Evolutionary conservation across 2,888 invertebrate species (phyloP).

Genomic region (Nomada goodeniana): DNA sequence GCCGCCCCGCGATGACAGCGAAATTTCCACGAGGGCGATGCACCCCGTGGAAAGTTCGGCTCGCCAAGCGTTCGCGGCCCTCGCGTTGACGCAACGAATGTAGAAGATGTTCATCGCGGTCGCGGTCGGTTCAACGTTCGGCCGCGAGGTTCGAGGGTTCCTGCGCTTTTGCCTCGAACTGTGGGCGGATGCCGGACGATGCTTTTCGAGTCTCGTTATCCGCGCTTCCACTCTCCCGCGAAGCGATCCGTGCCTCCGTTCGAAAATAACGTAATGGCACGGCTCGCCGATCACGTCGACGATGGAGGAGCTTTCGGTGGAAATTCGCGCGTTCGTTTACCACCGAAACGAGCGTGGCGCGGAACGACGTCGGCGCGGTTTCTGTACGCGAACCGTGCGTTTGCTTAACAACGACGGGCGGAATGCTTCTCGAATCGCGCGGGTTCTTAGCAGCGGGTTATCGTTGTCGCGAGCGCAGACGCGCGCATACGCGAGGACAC

Average conservation of each 20-base stretch:
- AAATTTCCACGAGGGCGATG: conserved; percentile 5
- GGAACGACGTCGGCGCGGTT: no score
- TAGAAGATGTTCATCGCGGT: conserved; percentile 24
- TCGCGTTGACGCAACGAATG: conserved; percentile 14
- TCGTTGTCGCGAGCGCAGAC: no score
- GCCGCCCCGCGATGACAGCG: no score
- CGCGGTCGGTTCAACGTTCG: conserved; percentile 7
- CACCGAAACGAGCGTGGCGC: no score
- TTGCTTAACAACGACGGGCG: neutral
- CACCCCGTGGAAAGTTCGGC: conserved; percentile 5
- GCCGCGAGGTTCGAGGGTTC: conserved; percentile 14
- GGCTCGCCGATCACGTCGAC: conserved; percentile 59
- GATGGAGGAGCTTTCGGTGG: conserved; percentile 1
- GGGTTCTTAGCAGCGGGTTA: no score
- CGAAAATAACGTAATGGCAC: conserved; percentile 62
- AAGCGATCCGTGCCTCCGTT: conserved; percentile 64
- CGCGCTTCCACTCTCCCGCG: conserved; percentile 55
- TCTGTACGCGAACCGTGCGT: no score
- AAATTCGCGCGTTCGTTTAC: neutral
- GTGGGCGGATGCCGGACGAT: conserved; percentile 7
- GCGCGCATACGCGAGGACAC: no score
- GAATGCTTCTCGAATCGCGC: no score
- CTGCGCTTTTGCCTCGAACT: conserved; percentile 21
- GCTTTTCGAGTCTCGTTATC: conserved; percentile 66
- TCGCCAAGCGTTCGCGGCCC: neutral